Base-by-base conservation (phyloP, 1,140 invertebrate genomes). In the Ectropis grisescens region DNA sequence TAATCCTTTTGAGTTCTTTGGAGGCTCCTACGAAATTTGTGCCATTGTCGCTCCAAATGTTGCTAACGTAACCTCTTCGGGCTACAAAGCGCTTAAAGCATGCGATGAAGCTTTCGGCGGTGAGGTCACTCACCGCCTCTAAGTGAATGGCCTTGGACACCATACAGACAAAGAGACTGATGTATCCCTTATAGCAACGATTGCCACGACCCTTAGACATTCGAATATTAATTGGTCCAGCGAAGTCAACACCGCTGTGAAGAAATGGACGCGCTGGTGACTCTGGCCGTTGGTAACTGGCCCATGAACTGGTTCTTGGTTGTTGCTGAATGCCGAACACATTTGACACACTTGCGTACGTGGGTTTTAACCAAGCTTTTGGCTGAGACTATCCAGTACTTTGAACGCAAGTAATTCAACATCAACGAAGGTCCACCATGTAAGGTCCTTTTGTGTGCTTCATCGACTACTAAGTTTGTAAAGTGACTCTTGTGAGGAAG, bases 121-220 rank as follows among this genome's bases (percentile, higher is more conserved):
- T 25, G 7, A 34, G n/a, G 13, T 24, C 24, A 13, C 24, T 28
- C 10, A 35, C 33, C 12, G 15, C 13, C 10, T 35, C 33, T 9
- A 35, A 6, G 11, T 28, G 33, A 13, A 35, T 16, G 1, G 33
- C 33, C n/a, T 15, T 8, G 5, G 25, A 28, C n/a, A 19, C 33
- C 33, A 35, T 35, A 13, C 33, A 35, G 1, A 27, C 13, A 19
- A 35, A 35, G 2, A 35, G 12, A n/a, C 33, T 15, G 1, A 35
- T 35, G 12, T 35, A 35, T 1, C 24, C 33, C 11, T 35, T 35
- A 12, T 28, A 35, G 1, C 24, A 10, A 5, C 19, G 10, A 16
- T 11, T 2, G 7, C 33, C 24, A n/a, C 33, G 8, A 8, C 33
- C 33, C 2, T 11, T 14, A n/a, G 24, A 10, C 7, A 11, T 15